Evolutionary conservation across 2,888 invertebrate species (phyloP), one percentile per base, ranked within the genome.

Genomic region (Protodeltote pygarga): DNA sequence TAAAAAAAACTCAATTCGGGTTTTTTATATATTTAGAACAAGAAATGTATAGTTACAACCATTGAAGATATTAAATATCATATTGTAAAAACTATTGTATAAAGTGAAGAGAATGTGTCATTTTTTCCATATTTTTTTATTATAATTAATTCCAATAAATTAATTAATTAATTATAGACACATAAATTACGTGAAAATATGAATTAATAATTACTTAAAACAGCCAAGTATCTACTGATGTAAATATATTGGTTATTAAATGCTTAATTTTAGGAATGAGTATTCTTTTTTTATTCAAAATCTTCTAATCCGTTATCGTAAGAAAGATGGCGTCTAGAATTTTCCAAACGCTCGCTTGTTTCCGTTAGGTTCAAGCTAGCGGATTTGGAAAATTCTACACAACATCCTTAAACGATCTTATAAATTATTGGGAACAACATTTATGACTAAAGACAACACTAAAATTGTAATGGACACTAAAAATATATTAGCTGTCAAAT

Each of bases 21-120:
- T 89, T 89, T 89, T 91, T 90, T 90, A 92, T 92, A 92, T 92
- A 92, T 92, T 92, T 92, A 92, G 92, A 92, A 92, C 92, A 92
- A 92, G 92, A 92, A 92, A 92, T 92, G 92, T 92, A 92, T 92
- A 92, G 89, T 92, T 92, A 92, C 92, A 92, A 92, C 92, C 92
- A 92, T 92, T 85, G 92, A 92, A 89, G 92, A 92, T 92, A 92
- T 92, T 92, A 91, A 89, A 92, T 92, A 92, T 92, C 92, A 86
- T 92, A 92, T 92, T 91, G 90, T 92, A 92, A 91, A 91, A 92
- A 89, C 92, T 92, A 92, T 92, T 92, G 92, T 92, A 92, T 88
- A 91, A 90, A 90, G 89, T 90, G 92, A 92, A 89, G 89, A 89
- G 86, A 89, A 88, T 90, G 91, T 87, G 89, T 91, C 87, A 87